A percentile compares a stretch with the other conserved stretches of the same genome.
These are phyloP conservation scores for Muntiacus muntjak DNA, from an alignment of 2,113 vertebrate species.

Conservation along the genomic window DNA sequence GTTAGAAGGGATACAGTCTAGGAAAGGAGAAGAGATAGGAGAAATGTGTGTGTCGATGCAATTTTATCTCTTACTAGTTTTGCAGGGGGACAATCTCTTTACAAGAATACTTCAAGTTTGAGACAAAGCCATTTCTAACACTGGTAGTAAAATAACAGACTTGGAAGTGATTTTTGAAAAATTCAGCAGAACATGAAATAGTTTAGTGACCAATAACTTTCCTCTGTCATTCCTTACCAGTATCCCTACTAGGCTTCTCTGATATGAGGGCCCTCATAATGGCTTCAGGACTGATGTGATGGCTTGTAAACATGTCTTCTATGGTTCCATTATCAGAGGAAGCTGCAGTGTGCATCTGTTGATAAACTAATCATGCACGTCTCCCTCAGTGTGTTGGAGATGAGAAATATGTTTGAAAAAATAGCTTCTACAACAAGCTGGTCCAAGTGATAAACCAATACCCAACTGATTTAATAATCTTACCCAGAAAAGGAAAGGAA, in stretches of 20 bases:
- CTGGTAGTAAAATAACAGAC: not conserved
- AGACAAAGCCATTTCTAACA: slow-evolving; percentile 12
- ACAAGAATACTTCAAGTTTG: not conserved
- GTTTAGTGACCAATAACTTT: not conserved
- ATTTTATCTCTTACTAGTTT: not conserved
- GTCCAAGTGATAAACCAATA: not conserved
- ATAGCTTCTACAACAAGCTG: not conserved
- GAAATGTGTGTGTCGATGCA: not conserved
- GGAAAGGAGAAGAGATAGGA: not conserved
- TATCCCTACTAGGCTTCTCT: not conserved
- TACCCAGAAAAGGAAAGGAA: not conserved
- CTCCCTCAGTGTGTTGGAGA: not conserved
- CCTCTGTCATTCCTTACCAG: not conserved
- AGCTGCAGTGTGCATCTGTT: not conserved
- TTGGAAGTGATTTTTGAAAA: slow-evolving; percentile 28
- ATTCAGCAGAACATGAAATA: not conserved
- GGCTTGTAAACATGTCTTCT: not conserved
- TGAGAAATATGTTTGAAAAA: not conserved
- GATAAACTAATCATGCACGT: not conserved
- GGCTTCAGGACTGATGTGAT: not conserved
- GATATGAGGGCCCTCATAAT: not conserved
- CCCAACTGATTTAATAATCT: not conserved
- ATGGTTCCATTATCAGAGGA: not conserved
- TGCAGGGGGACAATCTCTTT: not conserved
- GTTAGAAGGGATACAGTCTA: not conserved